phyloP scores from a whole-genome alignment of 2,113 vertebrate genomes.

The Toxotes jaculatrix region DNA sequence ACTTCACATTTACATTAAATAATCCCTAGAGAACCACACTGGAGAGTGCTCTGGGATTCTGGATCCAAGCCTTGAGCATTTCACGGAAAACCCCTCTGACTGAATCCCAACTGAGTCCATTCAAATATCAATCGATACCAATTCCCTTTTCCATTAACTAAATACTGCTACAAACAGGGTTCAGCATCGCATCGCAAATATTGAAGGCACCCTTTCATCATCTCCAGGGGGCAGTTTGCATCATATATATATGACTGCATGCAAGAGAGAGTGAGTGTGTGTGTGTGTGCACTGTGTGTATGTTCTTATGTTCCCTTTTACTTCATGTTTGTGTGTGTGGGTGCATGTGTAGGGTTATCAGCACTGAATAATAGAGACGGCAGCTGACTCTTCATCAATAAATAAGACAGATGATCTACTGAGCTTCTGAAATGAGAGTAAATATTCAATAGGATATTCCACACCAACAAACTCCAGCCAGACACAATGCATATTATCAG shows the following conservation, averaged over 20 bases:
- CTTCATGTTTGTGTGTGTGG: background rate
- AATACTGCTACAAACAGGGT: conserved; percentile 6
- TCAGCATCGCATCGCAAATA: background rate
- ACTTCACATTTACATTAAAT: conserved; percentile 51
- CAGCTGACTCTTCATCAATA: conserved; percentile 52
- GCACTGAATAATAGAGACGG: background rate
- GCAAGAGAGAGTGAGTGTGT: background rate
- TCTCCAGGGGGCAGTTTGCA: background rate
- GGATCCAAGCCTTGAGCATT: conserved; percentile 28
- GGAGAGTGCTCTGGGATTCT: conserved; percentile 39
- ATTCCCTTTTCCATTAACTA: conserved; percentile 39
- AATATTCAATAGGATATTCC: conserved; percentile 51
- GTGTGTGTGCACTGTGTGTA: background rate
- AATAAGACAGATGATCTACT: conserved; percentile 48
- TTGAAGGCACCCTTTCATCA: conserved; percentile 2
- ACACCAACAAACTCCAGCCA: conserved; percentile 28
- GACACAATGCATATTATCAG: conserved; percentile 4
- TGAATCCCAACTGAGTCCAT: conserved; percentile 34
- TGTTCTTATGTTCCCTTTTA: background rate
- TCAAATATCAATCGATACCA: conserved; percentile 38
- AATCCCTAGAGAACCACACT: conserved; percentile 26
- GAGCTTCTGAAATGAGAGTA: conserved; percentile 36
- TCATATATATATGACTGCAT: background rate
- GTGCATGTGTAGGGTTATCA: background rate
- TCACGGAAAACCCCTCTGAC: conserved; percentile 21